A percentile compares a stretch with the other conserved stretches of the same genome.
Evolutionary conservation across 2,113 vertebrate species (phyloP).

Genomic region (Thamnophis sirtalis): DNA sequence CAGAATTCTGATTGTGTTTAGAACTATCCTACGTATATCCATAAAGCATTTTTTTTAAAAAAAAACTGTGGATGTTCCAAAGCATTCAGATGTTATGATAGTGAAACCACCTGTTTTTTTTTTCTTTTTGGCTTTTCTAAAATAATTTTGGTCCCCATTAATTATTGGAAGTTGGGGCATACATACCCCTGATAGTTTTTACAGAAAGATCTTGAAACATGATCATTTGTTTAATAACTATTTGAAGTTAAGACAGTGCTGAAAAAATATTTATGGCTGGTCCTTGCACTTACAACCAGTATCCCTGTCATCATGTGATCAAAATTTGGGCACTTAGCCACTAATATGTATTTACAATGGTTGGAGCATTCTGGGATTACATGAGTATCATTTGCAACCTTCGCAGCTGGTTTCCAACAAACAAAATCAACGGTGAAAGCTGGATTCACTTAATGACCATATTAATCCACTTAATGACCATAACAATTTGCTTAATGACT

Average conservation of each 20-base stretch:
- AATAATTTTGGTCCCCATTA: background rate
- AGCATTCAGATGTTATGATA: background rate
- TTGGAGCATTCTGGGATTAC: background rate
- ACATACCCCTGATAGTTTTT: background rate
- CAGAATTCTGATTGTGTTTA: background rate
- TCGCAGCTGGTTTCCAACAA: background rate
- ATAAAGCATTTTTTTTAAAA: background rate
- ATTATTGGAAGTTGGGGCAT: background rate
- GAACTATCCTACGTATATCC: background rate
- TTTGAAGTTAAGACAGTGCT: background rate
- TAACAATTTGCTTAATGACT: background rate
- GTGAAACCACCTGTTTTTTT: background rate
- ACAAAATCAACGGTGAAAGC: background rate
- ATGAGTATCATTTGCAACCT: background rate
- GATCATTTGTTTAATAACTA: background rate
- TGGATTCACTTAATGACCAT: background rate
- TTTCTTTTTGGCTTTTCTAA: background rate
- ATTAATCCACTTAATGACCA: background rate
- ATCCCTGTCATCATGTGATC: background rate
- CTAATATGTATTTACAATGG: background rate
- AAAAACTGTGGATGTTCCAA: background rate
- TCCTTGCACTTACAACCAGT: background rate
- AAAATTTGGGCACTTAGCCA: background rate
- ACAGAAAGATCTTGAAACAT: background rate
- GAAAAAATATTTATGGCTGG: background rate